These are phyloP conservation scores for Rhinogobius similis DNA, from an alignment of 2,113 vertebrate genomes.

Conservation along the genomic window DNA sequence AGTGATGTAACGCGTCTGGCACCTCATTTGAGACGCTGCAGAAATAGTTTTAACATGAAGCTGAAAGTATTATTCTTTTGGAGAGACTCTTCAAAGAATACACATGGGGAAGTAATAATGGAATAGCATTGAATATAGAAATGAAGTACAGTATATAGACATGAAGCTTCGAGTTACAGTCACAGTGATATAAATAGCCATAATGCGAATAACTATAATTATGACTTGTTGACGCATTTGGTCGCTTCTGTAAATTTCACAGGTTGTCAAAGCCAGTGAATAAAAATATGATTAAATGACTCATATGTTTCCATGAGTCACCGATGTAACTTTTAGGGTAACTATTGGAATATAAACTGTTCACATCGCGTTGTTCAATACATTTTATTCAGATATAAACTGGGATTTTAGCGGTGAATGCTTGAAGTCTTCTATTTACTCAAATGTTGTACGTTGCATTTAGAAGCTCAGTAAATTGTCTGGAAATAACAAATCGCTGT, in stretches of 20 bases:
- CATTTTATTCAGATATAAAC: too few relatives aligned
- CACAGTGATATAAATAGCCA: too few relatives aligned
- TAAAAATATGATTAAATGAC: not conserved
- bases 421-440: too few relatives aligned
- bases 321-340: not conserved
- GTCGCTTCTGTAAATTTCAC: not conserved
- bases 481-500: too few relatives aligned
- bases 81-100: not conserved
- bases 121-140: not conserved
- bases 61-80: not conserved
- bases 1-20: conserved; percentile 31
- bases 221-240: not conserved
- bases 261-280: not conserved
- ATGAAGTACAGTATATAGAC: not conserved
- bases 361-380: too few relatives aligned
- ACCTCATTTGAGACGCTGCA: conserved; percentile 27
- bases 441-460: too few relatives aligned
- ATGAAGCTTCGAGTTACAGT: too few relatives aligned
- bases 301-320: not conserved
- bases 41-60: conserved; percentile 16
- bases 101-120: not conserved
- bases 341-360: not conserved
- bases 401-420: too few relatives aligned
- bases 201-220: not conserved
- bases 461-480: too few relatives aligned